phyloP scores from a whole-genome alignment of 23 tunicate species.

The Diplosoma virens region DNA sequence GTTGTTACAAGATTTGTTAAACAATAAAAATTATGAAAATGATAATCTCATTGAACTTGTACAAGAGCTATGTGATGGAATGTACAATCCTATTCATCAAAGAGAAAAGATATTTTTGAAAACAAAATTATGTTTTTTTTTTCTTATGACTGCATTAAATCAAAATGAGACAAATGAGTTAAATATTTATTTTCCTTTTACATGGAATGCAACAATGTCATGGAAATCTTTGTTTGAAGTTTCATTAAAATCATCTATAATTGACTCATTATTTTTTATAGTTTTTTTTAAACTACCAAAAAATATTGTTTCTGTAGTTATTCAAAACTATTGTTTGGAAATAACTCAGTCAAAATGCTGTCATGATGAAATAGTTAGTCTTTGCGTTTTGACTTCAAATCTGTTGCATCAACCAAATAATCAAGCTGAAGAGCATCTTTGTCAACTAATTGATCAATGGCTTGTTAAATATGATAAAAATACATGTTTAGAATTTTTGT shows the following conservation, averaged over 20 bases:
- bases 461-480: no score
- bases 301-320: not conserved
- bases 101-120: not conserved
- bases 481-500: no score
- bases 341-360: not conserved
- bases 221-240: not conserved
- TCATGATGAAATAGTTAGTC: not conserved
- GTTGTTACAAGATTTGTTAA: not conserved
- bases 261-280: not conserved
- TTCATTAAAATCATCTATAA: not conserved
- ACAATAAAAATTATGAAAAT: not conserved
- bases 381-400: not conserved
- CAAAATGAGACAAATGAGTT: not conserved
- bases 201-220: not conserved
- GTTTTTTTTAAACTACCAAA: not conserved
- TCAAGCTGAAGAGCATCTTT: no score
- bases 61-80: not conserved
- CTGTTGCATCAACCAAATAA: not conserved
- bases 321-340: conserved; percentile 5
- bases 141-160: not conserved
- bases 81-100: not conserved
- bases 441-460: no score
- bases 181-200: not conserved
- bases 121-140: not conserved
- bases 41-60: not conserved